These are phyloP conservation scores for Hylia prasina DNA, from an alignment of 2,113 vertebrate genomes.

Conservation along the genomic window DNA sequence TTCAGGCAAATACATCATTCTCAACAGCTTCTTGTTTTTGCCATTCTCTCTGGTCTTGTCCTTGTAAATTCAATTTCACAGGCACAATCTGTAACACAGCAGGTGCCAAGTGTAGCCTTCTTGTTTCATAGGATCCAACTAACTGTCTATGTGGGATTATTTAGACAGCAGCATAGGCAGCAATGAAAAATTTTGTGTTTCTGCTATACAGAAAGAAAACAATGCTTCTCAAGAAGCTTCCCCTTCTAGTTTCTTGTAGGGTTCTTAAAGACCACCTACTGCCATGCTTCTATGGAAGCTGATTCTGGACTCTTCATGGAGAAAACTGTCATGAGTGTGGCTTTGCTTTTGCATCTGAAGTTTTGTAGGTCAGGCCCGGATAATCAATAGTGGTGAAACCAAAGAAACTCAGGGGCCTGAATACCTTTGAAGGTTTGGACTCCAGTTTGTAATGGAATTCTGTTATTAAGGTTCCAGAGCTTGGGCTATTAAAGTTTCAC, in stretches of 20 bases:
- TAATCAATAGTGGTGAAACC: not conserved
- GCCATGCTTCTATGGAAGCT: not conserved
- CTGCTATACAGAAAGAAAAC: not conserved
- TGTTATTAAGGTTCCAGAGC: not conserved
- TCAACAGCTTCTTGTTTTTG: conserved; percentile 4
- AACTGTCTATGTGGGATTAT: conserved; percentile 31
- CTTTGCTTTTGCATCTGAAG: not conserved
- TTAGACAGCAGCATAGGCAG: not conserved
- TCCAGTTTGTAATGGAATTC: not conserved
- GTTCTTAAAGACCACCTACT: not conserved
- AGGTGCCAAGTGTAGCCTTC: conserved; percentile 48
- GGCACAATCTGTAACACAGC: conserved; percentile 44
- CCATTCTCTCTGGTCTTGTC: conserved; percentile 25
- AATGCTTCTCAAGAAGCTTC: not conserved
- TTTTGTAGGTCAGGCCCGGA: not conserved
- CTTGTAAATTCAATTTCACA: conserved; percentile 53
- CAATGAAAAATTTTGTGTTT: not conserved
- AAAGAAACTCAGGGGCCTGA: not conserved
- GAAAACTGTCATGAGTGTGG: not conserved
- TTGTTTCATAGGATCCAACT: conserved; percentile 43
- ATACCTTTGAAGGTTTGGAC: not conserved
- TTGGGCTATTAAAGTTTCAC: not conserved
- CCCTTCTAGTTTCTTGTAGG: not conserved
- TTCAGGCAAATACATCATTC: not conserved
- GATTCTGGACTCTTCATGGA: not conserved